Evolutionary conservation across 2,888 invertebrate genomes (phyloP).

Genomic region (Microchrysa polita): DNA sequence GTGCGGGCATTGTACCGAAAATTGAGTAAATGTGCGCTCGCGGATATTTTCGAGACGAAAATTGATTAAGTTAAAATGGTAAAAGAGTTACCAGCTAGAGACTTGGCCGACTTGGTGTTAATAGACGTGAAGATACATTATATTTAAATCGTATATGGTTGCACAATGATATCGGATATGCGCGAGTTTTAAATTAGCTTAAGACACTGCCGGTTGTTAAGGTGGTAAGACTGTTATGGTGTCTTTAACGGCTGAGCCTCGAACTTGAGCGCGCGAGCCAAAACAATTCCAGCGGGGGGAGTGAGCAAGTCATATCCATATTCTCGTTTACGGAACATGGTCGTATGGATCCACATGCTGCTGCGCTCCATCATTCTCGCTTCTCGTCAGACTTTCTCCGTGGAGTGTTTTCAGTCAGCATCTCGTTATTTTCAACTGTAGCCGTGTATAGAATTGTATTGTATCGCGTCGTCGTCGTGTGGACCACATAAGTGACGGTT

Average conservation of each 20-base stretch:
- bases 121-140: no score
- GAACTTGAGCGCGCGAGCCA: no score
- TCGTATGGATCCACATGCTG: slow-evolving; percentile 5
- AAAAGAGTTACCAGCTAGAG: no score
- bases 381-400: not conserved
- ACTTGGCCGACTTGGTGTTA: no score
- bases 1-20: slow-evolving; percentile 7
- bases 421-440: slow-evolving; percentile 6
- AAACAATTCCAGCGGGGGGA: not conserved
- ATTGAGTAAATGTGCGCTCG: not conserved
- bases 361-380: not conserved
- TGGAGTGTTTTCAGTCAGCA: slow-evolving; percentile 11
- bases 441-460: not conserved
- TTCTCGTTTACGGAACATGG: not conserved
- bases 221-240: not conserved
- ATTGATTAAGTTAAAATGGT: no score
- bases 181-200: no score
- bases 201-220: no score
- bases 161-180: no score
- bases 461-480: not conserved
- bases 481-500: not conserved
- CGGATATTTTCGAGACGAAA: no score
- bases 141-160: no score
- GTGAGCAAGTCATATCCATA: not conserved
- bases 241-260: no score